Base-by-base conservation (phyloP, 2,797 vertebrate genomes). In the Tauraco hartlaubi region DNA sequence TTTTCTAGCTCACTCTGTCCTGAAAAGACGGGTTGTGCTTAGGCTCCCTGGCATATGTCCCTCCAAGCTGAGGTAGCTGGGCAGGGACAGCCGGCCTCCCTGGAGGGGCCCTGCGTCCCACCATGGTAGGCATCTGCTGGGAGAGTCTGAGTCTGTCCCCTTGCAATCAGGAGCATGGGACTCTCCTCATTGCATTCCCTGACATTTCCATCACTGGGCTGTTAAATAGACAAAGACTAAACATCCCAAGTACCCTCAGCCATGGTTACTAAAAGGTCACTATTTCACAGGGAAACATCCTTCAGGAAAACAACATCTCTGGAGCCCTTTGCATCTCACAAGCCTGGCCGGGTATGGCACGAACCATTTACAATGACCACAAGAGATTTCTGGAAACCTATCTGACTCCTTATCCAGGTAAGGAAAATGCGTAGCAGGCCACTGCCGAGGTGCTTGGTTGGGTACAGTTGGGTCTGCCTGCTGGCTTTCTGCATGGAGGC, bases 271-370 rank as follows among this genome's bases (percentile, higher is more conserved):
- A 66, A 85, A 86, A 66, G 4, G 12, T 49, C 73, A 63, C n/a
- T 90, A 23, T 92, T 92, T 87, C 46, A 61, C 44, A 97, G 97
- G 97, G 97, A 76, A 94, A 94, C 2, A 26, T 94, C 66, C 77
- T 97, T 88, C 73, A 56, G 69, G 79, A 81, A 89, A 97, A 97
- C 43, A 74, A 94, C 15, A 39, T 72, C 43, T 95, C 97, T 69
- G 97, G 97, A 92, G 95, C 97, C 49, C 97, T 98, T 63, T 98
- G 97, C 80, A 97, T 97, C 74, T 95, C 97, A 11, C 82, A 95
- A 93, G 92, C 97, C 69, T 98, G 97, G 97, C 97, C 97, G 4
- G 96, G 97, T 54, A 98, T 98, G 95, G 96, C 97, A 92, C 81
- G 92, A 76, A 97, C 95, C 52, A 96, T 98, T 93, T 97, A 97